Evolutionary conservation across 2,888 invertebrate genomes (phyloP).

Genomic region (Linnaemya tessellans): DNA sequence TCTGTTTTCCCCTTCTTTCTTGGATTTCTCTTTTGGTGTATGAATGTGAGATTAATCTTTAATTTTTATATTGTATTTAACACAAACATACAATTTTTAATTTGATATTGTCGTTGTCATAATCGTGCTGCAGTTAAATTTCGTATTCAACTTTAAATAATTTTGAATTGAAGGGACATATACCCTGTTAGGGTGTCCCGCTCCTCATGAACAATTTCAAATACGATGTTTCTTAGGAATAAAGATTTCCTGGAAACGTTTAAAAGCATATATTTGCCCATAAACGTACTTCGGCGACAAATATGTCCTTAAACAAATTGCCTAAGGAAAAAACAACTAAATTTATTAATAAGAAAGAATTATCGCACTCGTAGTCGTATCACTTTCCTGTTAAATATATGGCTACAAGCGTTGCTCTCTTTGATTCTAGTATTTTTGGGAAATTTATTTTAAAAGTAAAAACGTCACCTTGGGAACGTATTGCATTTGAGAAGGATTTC

Average conservation of each 20-base stretch:
- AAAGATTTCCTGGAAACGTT: not conserved
- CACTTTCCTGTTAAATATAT: no score
- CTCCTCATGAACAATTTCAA: no score
- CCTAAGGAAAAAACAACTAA: no score
- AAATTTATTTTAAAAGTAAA: no score
- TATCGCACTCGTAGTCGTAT: no score
- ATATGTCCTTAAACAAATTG: no score
- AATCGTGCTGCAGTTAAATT: constrained; percentile 59
- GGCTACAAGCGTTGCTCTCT: no score
- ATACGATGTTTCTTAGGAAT: not conserved
- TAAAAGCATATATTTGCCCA: not conserved
- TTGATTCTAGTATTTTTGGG: no score
- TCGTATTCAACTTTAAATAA: constrained; percentile 26
- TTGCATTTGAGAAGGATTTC: no score
- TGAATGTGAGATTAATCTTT: constrained; percentile 34
- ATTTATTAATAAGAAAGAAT: no score
- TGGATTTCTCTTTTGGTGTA: not conserved
- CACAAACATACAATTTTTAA: constrained; percentile 7
- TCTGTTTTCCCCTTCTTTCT: not conserved
- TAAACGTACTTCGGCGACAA: no score
- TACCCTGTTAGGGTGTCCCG: constrained; percentile 12
- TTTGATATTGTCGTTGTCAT: constrained; percentile 52
- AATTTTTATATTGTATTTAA: constrained; percentile 5
- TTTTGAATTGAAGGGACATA: constrained; percentile 5
- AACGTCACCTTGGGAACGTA: no score